Conservation (phyloP, 1,140 invertebrate genomes). For the Sycophila sp. region DNA sequence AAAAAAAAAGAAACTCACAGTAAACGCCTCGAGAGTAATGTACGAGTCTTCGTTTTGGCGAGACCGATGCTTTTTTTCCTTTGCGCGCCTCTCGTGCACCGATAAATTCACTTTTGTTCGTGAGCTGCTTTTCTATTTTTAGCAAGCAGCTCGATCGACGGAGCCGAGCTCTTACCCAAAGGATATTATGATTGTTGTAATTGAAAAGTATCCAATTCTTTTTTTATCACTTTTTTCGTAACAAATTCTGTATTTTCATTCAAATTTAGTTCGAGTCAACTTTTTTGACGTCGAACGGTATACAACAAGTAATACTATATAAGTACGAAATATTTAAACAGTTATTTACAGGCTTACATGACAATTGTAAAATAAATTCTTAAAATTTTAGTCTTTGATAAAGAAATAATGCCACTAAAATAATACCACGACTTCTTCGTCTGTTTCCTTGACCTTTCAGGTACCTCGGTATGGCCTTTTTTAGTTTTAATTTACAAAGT, state of each 20-base stretch:
- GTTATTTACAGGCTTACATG: slow-evolving; percentile 9
- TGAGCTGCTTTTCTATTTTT: slow-evolving; percentile 6
- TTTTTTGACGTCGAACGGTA: background rate
- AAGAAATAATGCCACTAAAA: slow-evolving; percentile 13
- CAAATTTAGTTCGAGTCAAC: background rate
- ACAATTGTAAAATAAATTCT: background rate
- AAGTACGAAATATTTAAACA: slow-evolving; percentile 15
- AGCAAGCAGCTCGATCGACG: no score
- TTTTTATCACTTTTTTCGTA: slow-evolving; percentile 5
- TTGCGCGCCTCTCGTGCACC: background rate
- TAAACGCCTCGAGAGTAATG: background rate
- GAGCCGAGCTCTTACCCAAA: no score
- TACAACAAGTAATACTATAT: slow-evolving; percentile 15
- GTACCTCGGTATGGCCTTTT: background rate
- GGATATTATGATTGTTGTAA: no score
- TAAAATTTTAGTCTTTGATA: slow-evolving; percentile 12
- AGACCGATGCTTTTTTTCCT: slow-evolving; percentile 18
- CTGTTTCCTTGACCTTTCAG: background rate
- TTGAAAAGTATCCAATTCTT: background rate
- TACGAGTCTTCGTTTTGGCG: no score
- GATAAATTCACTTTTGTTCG: slow-evolving; percentile 10
- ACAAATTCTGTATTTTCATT: slow-evolving; percentile 28
- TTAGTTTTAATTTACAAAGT: background rate
- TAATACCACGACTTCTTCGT: slow-evolving; percentile 17
- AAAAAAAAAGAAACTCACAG: no score